Evolutionary conservation across 2,113 vertebrate species (phyloP).

Genomic region (Megaptera novaeangliae): DNA sequence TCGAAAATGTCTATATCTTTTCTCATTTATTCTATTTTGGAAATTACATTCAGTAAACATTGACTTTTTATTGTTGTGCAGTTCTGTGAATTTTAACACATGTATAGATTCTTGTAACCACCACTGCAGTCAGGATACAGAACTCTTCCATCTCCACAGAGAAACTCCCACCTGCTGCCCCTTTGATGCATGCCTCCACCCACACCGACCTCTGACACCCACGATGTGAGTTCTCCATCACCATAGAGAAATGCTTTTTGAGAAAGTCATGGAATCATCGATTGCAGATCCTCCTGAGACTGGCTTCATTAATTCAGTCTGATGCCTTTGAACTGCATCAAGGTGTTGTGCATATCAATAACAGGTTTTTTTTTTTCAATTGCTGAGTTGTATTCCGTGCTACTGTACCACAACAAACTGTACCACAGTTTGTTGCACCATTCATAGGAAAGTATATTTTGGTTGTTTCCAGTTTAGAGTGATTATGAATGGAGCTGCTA

Average conservation of each 20-base stretch:
- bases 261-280: not conserved
- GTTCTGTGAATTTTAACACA: not conserved
- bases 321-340: not conserved
- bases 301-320: not conserved
- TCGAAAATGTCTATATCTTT: not conserved
- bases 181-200: not conserved
- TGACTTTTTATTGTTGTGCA: not conserved
- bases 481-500: not conserved
- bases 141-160: not conserved
- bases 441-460: not conserved
- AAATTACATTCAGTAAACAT: not conserved
- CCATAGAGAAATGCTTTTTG: not conserved
- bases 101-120: not conserved
- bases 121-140: not conserved
- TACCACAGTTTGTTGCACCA: not conserved
- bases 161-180: not conserved
- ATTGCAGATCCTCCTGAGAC: not conserved
- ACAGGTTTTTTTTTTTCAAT: not conserved
- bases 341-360: not conserved
- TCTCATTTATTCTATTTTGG: not conserved
- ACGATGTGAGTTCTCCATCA: not conserved
- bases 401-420: not conserved
- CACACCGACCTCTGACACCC: not conserved
- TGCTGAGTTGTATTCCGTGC: not conserved
- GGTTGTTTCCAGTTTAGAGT: not conserved